Conservation (phyloP, 2,888 invertebrate species). For the Steromphala cineraria region DNA sequence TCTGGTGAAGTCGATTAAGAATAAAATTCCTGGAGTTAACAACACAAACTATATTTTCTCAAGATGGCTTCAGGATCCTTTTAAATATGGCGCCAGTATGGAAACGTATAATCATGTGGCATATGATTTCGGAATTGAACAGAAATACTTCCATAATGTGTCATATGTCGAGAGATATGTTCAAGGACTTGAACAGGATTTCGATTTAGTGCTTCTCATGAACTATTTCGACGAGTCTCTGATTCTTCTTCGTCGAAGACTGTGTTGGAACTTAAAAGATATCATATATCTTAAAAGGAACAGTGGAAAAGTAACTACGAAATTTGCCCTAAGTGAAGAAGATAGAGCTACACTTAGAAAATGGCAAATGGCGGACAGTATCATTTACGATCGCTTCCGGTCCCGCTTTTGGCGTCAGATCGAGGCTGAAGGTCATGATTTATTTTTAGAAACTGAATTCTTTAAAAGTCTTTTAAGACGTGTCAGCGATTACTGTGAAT, state of each 20-base stretch:
- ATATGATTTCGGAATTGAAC: not conserved
- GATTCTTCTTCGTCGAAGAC: slow-evolving; percentile 60
- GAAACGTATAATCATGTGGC: not conserved
- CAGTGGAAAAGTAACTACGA: slow-evolving; percentile 32
- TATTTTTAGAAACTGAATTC: slow-evolving; percentile 40
- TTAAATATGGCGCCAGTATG: not conserved
- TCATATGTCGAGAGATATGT: slow-evolving; percentile 41
- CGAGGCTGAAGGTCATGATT: slow-evolving; percentile 27
- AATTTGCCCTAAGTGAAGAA: slow-evolving; percentile 33
- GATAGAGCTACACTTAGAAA: slow-evolving; percentile 40
- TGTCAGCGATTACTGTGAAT: slow-evolving; percentile 37
- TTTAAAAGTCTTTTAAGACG: slow-evolving; percentile 38
- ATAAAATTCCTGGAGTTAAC: not conserved
- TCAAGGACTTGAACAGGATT: slow-evolving; percentile 47
- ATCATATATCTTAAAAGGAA: slow-evolving; percentile 62
- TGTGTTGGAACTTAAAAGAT: slow-evolving; percentile 67
- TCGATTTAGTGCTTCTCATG: slow-evolving; percentile 65
- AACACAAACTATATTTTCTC: not conserved
- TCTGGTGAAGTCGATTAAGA: slow-evolving; percentile 32
- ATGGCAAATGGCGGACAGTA: slow-evolving; percentile 60
- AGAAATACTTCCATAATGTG: not conserved
- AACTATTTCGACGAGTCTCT: slow-evolving; percentile 72
- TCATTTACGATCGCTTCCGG: slow-evolving; percentile 59
- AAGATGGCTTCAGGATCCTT: not conserved
- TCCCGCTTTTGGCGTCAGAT: slow-evolving; percentile 49